Evolutionary conservation across 2,797 vertebrate species (phyloP).

Genomic region (Capromys pilorides): DNA sequence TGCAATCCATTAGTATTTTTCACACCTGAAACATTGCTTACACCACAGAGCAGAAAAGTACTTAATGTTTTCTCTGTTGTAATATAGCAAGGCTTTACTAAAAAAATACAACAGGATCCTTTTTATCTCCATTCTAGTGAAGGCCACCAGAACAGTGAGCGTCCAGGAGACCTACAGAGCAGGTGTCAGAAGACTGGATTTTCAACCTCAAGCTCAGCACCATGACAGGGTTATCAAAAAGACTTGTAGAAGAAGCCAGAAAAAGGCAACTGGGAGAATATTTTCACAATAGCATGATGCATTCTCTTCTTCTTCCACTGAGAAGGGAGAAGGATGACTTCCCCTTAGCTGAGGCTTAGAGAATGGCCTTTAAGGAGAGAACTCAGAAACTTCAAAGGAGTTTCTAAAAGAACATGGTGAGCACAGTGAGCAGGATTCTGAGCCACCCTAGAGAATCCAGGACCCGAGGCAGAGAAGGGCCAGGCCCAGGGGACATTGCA

Average conservation of each 20-base stretch:
- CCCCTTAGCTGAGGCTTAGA: not conserved
- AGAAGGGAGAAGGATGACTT: not conserved
- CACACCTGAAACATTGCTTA: not conserved
- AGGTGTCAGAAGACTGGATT: constrained; percentile 1
- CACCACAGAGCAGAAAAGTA: not conserved
- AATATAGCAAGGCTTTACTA: not conserved
- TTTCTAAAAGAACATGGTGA: not conserved
- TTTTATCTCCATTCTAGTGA: not conserved
- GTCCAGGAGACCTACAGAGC: not conserved
- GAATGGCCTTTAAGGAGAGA: not conserved
- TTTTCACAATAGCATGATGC: not conserved
- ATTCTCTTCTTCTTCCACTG: not conserved
- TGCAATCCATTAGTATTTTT: not conserved
- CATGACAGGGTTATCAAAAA: not conserved
- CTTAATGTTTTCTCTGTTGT: not conserved
- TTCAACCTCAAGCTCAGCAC: not conserved
- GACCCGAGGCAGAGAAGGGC: not conserved
- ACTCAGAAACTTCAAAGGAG: not conserved
- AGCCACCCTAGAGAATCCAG: not conserved
- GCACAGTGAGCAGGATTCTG: not conserved
- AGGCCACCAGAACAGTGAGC: not conserved
- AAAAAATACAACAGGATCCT: not conserved
- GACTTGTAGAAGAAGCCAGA: too few relatives aligned
- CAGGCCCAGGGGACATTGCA: too few relatives aligned
- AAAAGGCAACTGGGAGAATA: not conserved